These are phyloP conservation scores for Melanocharis versteri DNA, from an alignment of 2,113 vertebrate genomes.

Conservation along the genomic window DNA sequence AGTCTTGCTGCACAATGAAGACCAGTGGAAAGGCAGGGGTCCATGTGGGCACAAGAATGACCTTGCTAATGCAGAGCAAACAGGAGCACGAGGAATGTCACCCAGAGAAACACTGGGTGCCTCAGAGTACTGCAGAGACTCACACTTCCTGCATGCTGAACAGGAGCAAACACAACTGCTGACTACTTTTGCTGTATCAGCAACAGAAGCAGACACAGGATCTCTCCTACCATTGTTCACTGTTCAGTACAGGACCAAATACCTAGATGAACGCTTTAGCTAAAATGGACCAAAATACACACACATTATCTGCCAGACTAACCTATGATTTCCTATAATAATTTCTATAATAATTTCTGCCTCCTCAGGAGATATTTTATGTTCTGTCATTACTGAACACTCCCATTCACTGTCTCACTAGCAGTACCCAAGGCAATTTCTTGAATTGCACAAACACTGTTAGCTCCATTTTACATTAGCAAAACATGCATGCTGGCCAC, in stretches of 20 bases:
- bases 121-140: background rate
- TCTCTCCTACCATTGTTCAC: background rate
- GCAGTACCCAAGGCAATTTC: background rate
- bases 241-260: background rate
- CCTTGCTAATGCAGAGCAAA: background rate
- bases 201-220: background rate
- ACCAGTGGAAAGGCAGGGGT: background rate
- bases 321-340: too few relatives aligned
- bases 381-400: background rate
- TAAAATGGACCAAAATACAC: background rate
- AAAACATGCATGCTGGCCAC: background rate
- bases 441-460: background rate
- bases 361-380: background rate
- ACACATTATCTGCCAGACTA: background rate
- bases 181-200: background rate
- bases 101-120: background rate
- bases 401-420: background rate
- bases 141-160: background rate
- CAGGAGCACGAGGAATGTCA: background rate
- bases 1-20: background rate
- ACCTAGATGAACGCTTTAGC: background rate
- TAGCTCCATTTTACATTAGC: background rate
- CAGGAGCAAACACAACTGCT: background rate
- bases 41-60: background rate
- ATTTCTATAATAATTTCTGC: background rate